Conservation (phyloP, 2,888 invertebrate species). For the Thymelicus acteon region DNA sequence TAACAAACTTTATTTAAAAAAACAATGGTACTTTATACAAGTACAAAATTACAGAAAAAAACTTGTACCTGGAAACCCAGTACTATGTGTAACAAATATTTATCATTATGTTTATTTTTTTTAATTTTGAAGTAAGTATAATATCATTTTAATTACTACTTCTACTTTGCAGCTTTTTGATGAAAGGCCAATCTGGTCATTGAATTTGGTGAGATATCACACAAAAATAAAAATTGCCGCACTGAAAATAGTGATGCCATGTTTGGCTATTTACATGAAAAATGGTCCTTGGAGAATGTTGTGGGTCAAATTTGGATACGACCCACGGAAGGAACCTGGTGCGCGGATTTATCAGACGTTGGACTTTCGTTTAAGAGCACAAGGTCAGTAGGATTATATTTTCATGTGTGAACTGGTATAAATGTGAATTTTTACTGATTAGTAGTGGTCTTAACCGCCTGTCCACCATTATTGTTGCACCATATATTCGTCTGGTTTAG, state of each 20-base stretch:
- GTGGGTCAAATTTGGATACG: slow-evolving; percentile 96
- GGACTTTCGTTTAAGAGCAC: slow-evolving; percentile 90
- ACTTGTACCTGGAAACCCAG: too few species aligned
- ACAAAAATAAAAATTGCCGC: slow-evolving; percentile 86
- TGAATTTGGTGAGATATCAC: slow-evolving; percentile 88
- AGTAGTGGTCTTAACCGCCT: too few species aligned
- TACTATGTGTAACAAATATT: too few species aligned
- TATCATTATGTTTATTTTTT: too few species aligned
- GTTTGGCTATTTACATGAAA: slow-evolving; percentile 92
- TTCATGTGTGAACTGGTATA: neutral
- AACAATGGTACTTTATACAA: too few species aligned
- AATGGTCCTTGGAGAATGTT: slow-evolving; percentile 97
- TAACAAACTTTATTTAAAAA: too few species aligned
- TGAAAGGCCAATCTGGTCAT: slow-evolving; percentile 95
- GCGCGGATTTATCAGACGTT: slow-evolving; percentile 95
- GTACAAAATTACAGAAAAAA: too few species aligned
- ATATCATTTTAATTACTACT: neutral
- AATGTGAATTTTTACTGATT: too few species aligned
- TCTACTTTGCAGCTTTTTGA: slow-evolving; percentile 88
- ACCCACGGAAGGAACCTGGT: slow-evolving; percentile 92
- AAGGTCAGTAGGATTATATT: slow-evolving; percentile 67
- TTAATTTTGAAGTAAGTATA: too few species aligned
- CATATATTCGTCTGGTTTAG: too few species aligned
- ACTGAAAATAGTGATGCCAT: slow-evolving; percentile 91
- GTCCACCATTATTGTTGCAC: too few species aligned